These are phyloP conservation scores for Thalassophryne amazonica DNA, from an alignment of 2,797 vertebrate species.

Conservation along the genomic window DNA sequence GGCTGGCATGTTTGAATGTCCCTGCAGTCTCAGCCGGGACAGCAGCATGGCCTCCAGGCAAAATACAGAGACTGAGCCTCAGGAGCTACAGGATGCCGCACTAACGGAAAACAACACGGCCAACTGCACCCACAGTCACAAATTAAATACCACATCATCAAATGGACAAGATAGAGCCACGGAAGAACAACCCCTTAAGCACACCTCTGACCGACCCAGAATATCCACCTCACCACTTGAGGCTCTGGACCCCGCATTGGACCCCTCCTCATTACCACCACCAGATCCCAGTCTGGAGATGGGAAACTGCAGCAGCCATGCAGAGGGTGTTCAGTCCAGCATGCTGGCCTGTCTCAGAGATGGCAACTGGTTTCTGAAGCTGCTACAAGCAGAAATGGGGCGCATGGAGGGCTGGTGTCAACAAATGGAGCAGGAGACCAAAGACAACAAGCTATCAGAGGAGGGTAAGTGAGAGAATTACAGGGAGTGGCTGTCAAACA, in stretches of 20 bases:
- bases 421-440: slow-evolving; percentile 99
- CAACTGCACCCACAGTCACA: slow-evolving; percentile 73
- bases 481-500: background rate
- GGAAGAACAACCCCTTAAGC: slow-evolving; percentile 71
- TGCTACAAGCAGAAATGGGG: slow-evolving; percentile 93
- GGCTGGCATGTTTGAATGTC: slow-evolving; percentile 38
- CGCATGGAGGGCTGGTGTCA: slow-evolving; percentile 98
- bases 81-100: slow-evolving; percentile 82
- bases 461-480: slow-evolving; percentile 83
- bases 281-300: slow-evolving; percentile 94
- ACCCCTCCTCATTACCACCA: slow-evolving; percentile 94
- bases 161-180: slow-evolving; percentile 71
- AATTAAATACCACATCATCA: slow-evolving; percentile 61
- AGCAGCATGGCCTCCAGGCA: slow-evolving; percentile 94
- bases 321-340: slow-evolving; percentile 71
- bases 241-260: slow-evolving; percentile 89
- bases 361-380: slow-evolving; percentile 97
- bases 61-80: slow-evolving; percentile 90
- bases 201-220: slow-evolving; percentile 69
- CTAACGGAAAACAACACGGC: slow-evolving; percentile 76
- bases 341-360: slow-evolving; percentile 85
- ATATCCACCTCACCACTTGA: slow-evolving; percentile 86
- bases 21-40: slow-evolving; percentile 86
- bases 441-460: slow-evolving; percentile 95
- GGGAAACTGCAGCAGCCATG: slow-evolving; percentile 80